Evolutionary conservation across 2,888 invertebrate species (phyloP), one percentile per base, ranked within the genome.

Genomic region (Napeogenes sylphis): DNA sequence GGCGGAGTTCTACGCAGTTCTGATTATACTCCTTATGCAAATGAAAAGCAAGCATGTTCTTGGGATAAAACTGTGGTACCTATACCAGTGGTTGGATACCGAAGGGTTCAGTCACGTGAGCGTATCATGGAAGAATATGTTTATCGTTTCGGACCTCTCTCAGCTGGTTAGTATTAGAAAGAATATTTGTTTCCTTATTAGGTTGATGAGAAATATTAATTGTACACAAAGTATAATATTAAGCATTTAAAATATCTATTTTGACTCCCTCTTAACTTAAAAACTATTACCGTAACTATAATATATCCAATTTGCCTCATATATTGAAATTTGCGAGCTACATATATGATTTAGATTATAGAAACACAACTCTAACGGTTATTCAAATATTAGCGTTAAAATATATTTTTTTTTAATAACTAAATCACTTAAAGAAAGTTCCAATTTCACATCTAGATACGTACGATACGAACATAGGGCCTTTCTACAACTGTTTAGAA

Each of bases 1-100:
- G 81, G 81, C 0, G 83, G 82, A 0, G 75, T 84, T 0, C 70
- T 81, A 0, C 54, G 55, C 0, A 30, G 67, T 0, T 0, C 0
- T 0, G 73, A 79, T 42, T 82, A 84, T 59, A 62, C 30, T 10
- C 63, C 67, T 0, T 80, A 78, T 51, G 30, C 59, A 0, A 56
- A n/a, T 4, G 10, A 32, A 8, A 45, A 68, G 54, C 14, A 35
- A 5, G 0, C 51, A 4, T 81, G 78, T 58, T 55, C 69, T 6
- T 73, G 74, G 74, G 33, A 61, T 4, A 35, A 63, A 0, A 12
- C 13, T 0, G 62, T 67, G 1, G n/a, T 47, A 12, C 68, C 68
- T 0, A 5, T 71, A 0, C 73, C 76, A 0, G 78, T 79, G 0
- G 56, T 71, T 4, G 80, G 81, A 0, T 75, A 71, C 56, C 64